Evolutionary conservation across 2,113 vertebrate genomes (phyloP).

Genomic region (Buteo buteo): DNA sequence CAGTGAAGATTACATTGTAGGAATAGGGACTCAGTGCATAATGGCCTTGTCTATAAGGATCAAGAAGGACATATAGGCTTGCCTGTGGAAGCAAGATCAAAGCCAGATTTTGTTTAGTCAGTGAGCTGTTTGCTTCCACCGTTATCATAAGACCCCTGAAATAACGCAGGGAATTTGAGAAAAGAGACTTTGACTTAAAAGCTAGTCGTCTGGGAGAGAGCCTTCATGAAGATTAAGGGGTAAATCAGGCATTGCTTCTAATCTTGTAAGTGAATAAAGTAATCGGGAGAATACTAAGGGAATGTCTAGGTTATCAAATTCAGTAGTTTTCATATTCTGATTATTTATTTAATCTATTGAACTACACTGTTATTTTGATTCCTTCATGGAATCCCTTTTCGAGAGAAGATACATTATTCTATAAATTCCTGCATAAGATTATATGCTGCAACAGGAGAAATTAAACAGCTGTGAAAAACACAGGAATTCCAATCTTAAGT

Average conservation of each 20-base stretch:
- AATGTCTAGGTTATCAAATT: not conserved
- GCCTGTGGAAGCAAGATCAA: not conserved
- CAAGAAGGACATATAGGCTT: not conserved
- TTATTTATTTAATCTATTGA: not conserved
- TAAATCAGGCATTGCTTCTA: not conserved
- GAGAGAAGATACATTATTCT: not conserved
- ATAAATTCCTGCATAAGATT: not conserved
- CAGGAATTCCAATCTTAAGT: not conserved
- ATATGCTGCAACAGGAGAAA: not conserved
- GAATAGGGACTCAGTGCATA: not conserved
- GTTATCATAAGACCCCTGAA: not conserved
- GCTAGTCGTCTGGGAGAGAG: not conserved
- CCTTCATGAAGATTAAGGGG: not conserved
- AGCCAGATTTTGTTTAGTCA: not conserved
- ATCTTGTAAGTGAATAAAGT: not conserved
- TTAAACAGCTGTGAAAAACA: not conserved
- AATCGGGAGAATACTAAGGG: not conserved
- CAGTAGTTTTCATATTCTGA: not conserved
- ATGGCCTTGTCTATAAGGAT: not conserved
- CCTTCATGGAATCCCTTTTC: not conserved
- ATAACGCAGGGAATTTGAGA: not conserved
- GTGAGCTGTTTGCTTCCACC: not conserved
- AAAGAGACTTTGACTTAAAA: not conserved
- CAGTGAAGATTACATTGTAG: not conserved
- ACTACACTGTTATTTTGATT: not conserved